These are phyloP conservation scores for Unio delphinus DNA, from an alignment of 2,888 invertebrate species.

Conservation along the genomic window DNA sequence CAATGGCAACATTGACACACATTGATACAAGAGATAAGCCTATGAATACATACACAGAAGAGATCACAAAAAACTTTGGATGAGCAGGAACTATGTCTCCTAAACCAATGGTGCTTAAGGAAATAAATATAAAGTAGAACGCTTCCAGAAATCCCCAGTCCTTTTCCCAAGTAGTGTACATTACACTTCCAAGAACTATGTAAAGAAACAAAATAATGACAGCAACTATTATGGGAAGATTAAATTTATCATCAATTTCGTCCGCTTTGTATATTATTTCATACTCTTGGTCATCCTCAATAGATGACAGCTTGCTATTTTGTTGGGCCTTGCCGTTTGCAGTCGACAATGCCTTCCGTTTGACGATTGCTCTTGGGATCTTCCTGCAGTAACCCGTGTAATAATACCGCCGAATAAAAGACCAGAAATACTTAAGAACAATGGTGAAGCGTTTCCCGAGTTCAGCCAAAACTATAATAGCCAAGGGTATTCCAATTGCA, in stretches of 20 bases:
- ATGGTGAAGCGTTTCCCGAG: conserved; percentile 94
- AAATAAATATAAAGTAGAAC: conserved; percentile 92
- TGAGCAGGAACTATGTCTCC: conserved; percentile 91
- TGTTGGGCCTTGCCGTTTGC: conserved; percentile 1
- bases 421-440: conserved; percentile 90
- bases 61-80: conserved; percentile 90
- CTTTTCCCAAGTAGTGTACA: conserved; percentile 75
- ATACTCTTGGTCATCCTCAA: conserved; percentile 3
- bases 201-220: conserved; percentile 87
- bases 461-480: conserved; percentile 93
- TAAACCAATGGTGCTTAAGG: conserved; percentile 82
- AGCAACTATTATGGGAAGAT: conserved; percentile 91
- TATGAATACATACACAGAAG: conserved; percentile 93
- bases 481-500: conserved; percentile 94
- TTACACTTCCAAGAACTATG: conserved; percentile 87
- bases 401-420: conserved; percentile 56
- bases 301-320: conserved; percentile 7
- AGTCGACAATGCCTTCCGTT: neutral
- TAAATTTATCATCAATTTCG: conserved; percentile 82
- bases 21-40: conserved; percentile 96
- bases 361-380: conserved; percentile 62
- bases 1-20: conserved; percentile 92
- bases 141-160: conserved; percentile 94
- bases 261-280: conserved; percentile 10
- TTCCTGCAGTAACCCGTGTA: conserved; percentile 86